Percentiles rank a stretch among this genome's conserved stretches.
These are phyloP conservation scores for Alectoris magna DNA, from an alignment of 2,797 vertebrate genomes.

Conservation along the genomic window DNA sequence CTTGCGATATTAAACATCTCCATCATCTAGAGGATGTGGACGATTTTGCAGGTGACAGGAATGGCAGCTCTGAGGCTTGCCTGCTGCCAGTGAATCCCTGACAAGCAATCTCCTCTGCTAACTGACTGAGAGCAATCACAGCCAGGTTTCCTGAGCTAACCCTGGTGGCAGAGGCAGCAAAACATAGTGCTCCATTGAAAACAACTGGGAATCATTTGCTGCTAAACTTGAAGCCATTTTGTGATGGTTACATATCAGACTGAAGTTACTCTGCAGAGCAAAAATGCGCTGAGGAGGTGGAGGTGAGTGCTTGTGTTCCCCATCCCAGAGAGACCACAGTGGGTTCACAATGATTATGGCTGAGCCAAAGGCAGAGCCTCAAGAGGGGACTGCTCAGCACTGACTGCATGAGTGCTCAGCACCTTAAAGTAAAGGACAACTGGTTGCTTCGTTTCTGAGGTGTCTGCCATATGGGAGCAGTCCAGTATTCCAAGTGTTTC, in stretches of 20 bases:
- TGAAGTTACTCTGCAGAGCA: background rate
- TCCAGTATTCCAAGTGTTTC: slow-evolving; percentile 38
- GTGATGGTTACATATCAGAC: background rate
- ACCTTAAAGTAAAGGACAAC: background rate
- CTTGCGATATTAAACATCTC: slow-evolving; percentile 32
- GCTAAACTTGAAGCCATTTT: background rate
- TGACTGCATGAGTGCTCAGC: background rate
- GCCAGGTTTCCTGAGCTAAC: background rate
- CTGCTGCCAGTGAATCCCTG: background rate
- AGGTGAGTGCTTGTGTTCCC: background rate
- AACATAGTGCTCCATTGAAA: background rate
- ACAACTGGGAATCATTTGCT: background rate
- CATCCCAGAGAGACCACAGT: background rate
- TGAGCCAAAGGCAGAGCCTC: background rate
- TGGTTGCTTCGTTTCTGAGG: background rate
- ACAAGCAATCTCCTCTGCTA: background rate
- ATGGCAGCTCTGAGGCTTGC: background rate
- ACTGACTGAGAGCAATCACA: background rate
- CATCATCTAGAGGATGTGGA: slow-evolving; percentile 26
- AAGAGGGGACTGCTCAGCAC: background rate
- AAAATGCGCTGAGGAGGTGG: background rate
- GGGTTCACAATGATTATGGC: background rate
- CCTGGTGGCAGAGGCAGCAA: background rate
- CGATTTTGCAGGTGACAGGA: background rate
- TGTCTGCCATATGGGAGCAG: slow-evolving; percentile 48